Evolutionary conservation across 2,113 vertebrate species (phyloP), one percentile per base, ranked within the genome.

Genomic region (Ceyx cyanopectus): DNA sequence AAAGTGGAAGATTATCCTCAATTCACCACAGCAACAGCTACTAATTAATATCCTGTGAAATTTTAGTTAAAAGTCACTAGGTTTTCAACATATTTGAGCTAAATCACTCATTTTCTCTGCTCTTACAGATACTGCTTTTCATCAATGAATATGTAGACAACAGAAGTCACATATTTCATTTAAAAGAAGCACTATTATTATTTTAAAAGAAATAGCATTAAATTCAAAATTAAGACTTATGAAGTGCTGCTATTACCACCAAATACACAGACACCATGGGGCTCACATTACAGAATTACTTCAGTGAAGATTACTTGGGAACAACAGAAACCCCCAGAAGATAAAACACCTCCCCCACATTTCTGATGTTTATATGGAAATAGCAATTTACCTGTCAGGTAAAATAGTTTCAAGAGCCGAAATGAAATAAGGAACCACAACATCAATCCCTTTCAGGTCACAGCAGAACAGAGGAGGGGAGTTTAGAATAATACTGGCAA

Each of bases 381-480:
- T 27, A 70, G 72, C 20, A 92, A 85, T 94, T 98, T 97, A 99
- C 99, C 99, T 99, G 98, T 99, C 99, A 87, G 99, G 99, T 85
- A 99, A 97, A 96, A 99, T 99, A 76, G 98, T 99, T 97, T 99
- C 99, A 92, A 99, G 97, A 89, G 99, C 99, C 60, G 99, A 99
- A 97, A 99, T 99, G 97, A 99, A 99, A 97, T 99, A 99, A 74
- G 99, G 99, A 96, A 99, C 98, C 80, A 99, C 98, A 65, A 99
- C 98, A 96, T 99, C 99, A 91, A 99, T 98, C 84, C 99, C 99
- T 91, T 99, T 99, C 96, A 99, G 97, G 97, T 99, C 99, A 92
- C 98, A 99, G 97, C 99, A 99, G 98, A 99, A 99, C 87, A 99
- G 97, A 88, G 98, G 98, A 95, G 99, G 98, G 66, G 99, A 99